Percentiles rank a stretch among this genome's conserved stretches.
These are phyloP conservation scores for Sebastes glaucus DNA, from an alignment of 2,797 vertebrate genomes.

Conservation along the genomic window DNA sequence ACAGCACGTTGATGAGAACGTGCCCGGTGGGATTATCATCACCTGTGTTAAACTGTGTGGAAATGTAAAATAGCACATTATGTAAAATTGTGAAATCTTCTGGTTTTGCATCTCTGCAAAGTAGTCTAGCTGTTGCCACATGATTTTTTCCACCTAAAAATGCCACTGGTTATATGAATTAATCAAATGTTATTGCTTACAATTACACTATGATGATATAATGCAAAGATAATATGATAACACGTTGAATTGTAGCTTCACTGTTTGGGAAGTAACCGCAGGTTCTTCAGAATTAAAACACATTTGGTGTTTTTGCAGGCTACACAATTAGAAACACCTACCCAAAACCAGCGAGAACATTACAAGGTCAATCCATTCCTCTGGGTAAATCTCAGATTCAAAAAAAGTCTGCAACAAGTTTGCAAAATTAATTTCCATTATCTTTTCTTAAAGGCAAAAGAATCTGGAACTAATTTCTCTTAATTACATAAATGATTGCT, in stretches of 20 bases:
- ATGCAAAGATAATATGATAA: neutral
- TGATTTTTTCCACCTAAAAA: neutral
- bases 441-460: neutral
- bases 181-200: neutral
- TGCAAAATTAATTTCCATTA: neutral
- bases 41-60: neutral
- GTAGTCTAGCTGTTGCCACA: neutral
- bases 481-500: neutral
- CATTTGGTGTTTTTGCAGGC: neutral
- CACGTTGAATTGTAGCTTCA: neutral
- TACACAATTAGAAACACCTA: neutral
- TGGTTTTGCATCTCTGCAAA: neutral
- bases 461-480: neutral
- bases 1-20: neutral
- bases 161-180: neutral
- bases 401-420: neutral
- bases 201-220: neutral
- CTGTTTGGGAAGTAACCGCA: neutral
- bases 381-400: neutral
- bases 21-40: neutral
- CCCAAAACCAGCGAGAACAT: neutral
- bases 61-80: neutral
- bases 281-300: neutral
- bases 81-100: neutral
- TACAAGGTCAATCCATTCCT: neutral